A percentile compares a stretch with the other conserved stretches of the same genome.
Conservation (phyloP, 2,113 vertebrate genomes). For the Gallinago paraguaiae region DNA sequence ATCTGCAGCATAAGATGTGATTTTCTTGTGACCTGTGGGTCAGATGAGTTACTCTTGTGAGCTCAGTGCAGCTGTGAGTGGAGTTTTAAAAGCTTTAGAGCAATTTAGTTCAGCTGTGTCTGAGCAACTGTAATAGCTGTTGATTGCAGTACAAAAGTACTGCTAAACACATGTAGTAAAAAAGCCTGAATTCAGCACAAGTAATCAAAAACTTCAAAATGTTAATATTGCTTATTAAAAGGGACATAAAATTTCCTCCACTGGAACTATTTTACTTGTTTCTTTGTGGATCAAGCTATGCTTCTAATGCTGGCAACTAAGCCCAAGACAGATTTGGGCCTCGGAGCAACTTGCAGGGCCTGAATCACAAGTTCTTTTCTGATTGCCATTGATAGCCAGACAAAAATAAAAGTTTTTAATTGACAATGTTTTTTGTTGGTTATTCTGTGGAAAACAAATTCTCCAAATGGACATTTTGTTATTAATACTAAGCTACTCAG, state of each 20-base stretch:
- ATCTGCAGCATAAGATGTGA: background rate
- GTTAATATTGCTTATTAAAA: background rate
- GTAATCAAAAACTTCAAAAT: background rate
- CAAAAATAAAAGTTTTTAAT: background rate
- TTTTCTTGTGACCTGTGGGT: background rate
- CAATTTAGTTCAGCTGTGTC: background rate
- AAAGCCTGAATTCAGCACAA: background rate
- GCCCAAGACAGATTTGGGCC: background rate
- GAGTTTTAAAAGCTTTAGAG: background rate
- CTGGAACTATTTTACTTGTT: background rate
- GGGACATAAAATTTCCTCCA: background rate
- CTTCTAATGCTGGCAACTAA: background rate
- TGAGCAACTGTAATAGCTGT: background rate
- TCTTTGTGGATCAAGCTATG: background rate
- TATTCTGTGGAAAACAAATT: background rate
- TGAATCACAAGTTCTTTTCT: background rate
- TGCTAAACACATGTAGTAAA: background rate
- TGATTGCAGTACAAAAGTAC: background rate
- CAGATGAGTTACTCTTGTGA: background rate
- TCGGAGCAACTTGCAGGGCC: background rate
- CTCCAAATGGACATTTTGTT: background rate
- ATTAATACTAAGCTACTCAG: background rate
- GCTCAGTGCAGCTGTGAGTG: background rate
- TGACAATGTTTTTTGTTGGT: background rate
- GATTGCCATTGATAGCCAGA: background rate